Evolutionary conservation across 2,113 vertebrate genomes (phyloP).

Genomic region (Channa argus): DNA sequence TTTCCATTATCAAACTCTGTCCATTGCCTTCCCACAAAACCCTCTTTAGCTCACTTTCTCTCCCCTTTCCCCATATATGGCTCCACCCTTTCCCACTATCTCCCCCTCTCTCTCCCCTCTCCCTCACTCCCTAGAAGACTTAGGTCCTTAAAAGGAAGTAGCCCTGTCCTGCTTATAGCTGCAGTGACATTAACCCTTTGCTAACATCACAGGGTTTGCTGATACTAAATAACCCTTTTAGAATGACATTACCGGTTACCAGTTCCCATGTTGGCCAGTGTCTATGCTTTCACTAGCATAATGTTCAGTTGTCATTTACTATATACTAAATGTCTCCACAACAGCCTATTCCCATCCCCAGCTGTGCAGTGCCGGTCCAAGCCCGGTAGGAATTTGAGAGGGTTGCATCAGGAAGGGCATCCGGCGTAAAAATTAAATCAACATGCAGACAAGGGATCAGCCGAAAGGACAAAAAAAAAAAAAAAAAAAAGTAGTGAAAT

Average conservation of each 20-base stretch:
- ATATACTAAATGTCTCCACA: too few relatives aligned
- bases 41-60: neutral
- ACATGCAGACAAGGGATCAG: too few relatives aligned
- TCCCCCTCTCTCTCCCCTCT: slow-evolving; percentile 7
- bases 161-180: slow-evolving; percentile 60
- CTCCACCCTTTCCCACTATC: slow-evolving; percentile 56
- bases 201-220: slow-evolving; percentile 17
- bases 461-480: too few relatives aligned
- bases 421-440: too few relatives aligned
- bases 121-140: slow-evolving; percentile 53
- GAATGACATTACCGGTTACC: neutral
- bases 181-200: slow-evolving; percentile 64
- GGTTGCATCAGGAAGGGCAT: too few relatives aligned
- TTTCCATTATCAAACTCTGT: slow-evolving; percentile 36
- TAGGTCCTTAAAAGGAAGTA: slow-evolving; percentile 80
- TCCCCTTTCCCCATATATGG: slow-evolving; percentile 27
- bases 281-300: neutral
- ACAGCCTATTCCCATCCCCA: too few relatives aligned
- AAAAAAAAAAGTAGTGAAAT: too few relatives aligned
- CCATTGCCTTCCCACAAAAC: slow-evolving; percentile 38
- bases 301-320: too few relatives aligned
- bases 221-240: slow-evolving; percentile 23
- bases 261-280: neutral
- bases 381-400: too few relatives aligned
- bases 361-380: too few relatives aligned